Base-by-base conservation (phyloP, 2,113 vertebrate species). In the Cyphomyrus plagiostoma region DNA sequence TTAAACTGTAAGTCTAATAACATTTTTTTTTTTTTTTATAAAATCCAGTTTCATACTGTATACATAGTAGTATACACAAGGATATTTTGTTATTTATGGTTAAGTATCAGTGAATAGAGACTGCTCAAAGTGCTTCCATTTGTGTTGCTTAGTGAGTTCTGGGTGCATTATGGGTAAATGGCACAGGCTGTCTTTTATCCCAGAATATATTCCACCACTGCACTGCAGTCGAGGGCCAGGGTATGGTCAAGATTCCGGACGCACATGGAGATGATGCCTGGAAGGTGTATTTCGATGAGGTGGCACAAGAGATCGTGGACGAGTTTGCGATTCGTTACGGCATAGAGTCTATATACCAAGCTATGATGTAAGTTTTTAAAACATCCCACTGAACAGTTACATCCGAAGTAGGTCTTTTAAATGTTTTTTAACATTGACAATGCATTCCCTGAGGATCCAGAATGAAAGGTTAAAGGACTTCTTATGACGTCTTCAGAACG, bases 311-410 rank as follows among this genome's bases (percentile, higher is more conserved):
- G 70, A 96, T 99, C 0, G 98, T 98, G 93, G 98, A 99, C 58
- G 98, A 99, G 94, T 99, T 99, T 85, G 97, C 98, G 66, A 99
- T 99, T 96, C 97, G 98, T 90, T 99, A 99, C 0, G 98, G 98
- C 89, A 95, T 99, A 8, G 98, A 99, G 91, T 97, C 96, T 26
- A 99, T 99, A 93, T 99, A 99, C 94, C 98, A 99, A 92, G 98
- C 98, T 92, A 99, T 99, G 98, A 99, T 97, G 98, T 99, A 95
- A 97, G 98, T 87, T 56, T 91, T 52, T 70, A 46, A 53, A 53
- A 26, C 42, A 49, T 9, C 56, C 23, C 23, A 62, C 23, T 62
- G 56, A 62, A 58, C 6, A 62, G 23, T 19, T 82, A 39, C 3
- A 8, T n/a, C 6, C n/a, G 1, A 62, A n/a, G 56, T n/a, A 62